phyloP scores from a whole-genome alignment of 2,113 vertebrate genomes.

The Leptobrachium ailaonicum region DNA sequence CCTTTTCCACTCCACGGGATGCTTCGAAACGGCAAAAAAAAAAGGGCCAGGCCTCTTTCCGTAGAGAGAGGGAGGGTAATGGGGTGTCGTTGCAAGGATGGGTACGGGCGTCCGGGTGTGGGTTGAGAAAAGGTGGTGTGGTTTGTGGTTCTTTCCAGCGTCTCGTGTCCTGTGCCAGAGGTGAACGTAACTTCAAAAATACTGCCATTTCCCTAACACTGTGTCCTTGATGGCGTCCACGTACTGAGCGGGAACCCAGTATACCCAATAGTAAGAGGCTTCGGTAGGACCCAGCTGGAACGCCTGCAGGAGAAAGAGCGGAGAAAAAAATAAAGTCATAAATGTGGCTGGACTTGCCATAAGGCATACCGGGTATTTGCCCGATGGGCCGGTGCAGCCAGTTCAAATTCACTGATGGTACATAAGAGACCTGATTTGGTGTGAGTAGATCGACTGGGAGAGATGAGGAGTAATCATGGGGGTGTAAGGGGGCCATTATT shows the following conservation, averaged over 20 bases:
- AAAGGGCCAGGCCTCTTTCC: constrained; percentile 70
- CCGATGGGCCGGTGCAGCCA: no score
- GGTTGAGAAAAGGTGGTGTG: constrained; percentile 4
- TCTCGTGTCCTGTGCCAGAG: constrained; percentile 86
- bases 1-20: constrained; percentile 28
- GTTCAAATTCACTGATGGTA: no score
- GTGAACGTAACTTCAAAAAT: constrained; percentile 99
- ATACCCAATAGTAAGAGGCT: constrained; percentile 99
- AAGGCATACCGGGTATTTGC: no score
- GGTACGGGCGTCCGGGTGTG: constrained; percentile 5
- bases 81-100: not conserved
- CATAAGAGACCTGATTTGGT: no score
- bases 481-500: no score
- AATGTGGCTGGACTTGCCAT: no score
- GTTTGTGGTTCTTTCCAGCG: constrained; percentile 9
- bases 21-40: constrained; percentile 54
- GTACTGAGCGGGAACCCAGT: constrained; percentile 98
- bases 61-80: constrained; percentile 10
- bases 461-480: no score
- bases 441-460: no score
- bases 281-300: constrained; percentile 99
- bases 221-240: constrained; percentile 99
- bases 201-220: constrained; percentile 99
- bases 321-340: not conserved
- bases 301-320: constrained; percentile 69